Percentiles rank a stretch among this genome's conserved stretches.
Evolutionary conservation across 2,888 invertebrate genomes (phyloP).

Genomic region (Drosophila quinaria): DNA sequence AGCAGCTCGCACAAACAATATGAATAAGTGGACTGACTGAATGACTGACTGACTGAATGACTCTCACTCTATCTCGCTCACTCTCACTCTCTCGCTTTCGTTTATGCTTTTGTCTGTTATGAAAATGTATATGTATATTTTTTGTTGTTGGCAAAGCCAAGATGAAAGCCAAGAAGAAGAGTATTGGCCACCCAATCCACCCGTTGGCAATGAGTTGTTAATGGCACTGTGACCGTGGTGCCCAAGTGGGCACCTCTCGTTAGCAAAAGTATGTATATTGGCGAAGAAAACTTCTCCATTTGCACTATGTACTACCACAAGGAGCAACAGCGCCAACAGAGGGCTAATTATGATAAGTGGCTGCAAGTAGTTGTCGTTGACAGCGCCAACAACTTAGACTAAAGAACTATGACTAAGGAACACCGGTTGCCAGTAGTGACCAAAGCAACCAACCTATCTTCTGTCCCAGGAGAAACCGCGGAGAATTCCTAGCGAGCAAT

Average conservation of each 20-base stretch:
- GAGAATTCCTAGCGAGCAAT: slow-evolving; percentile 5
- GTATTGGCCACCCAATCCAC: slow-evolving; percentile 15
- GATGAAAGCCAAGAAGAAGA: neutral
- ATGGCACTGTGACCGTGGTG: slow-evolving; percentile 41
- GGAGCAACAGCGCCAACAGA: slow-evolving; percentile 31
- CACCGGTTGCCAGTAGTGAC: slow-evolving; percentile 43
- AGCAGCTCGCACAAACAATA: slow-evolving; percentile 54
- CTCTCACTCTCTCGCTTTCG: neutral
- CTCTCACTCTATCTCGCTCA: neutral
- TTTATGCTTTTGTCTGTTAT: slow-evolving; percentile 34
- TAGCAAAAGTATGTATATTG: slow-evolving; percentile 38
- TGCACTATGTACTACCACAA: slow-evolving; percentile 41
- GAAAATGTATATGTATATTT: slow-evolving; percentile 50
- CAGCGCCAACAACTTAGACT: slow-evolving; percentile 46
- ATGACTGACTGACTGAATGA: slow-evolving; percentile 33
- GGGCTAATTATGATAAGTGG: slow-evolving; percentile 74
- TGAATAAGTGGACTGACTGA: slow-evolving; percentile 53
- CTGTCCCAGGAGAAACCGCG: neutral
- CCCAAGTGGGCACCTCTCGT: slow-evolving; percentile 57
- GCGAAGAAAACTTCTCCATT: slow-evolving; percentile 59
- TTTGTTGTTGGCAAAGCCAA: slow-evolving; percentile 1
- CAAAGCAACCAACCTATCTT: slow-evolving; percentile 15
- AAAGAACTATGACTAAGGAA: slow-evolving; percentile 17
- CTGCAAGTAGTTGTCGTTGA: slow-evolving; percentile 68
- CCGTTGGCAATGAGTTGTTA: slow-evolving; percentile 62